Evolutionary conservation across 2,797 vertebrate species (phyloP).

Genomic region (Urosaurus nigricauda): DNA sequence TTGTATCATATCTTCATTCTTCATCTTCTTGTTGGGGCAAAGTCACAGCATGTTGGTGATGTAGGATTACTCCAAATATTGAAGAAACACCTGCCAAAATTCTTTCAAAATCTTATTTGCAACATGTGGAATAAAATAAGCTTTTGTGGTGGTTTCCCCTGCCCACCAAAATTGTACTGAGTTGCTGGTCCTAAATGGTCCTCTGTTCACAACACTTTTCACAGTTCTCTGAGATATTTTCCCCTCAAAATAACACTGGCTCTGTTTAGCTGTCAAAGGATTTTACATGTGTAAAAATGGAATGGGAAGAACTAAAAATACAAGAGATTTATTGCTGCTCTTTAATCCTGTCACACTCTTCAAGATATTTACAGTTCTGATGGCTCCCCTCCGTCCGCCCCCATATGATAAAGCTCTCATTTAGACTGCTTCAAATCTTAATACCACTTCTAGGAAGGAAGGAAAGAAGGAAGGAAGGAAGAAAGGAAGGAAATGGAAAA

Average conservation of each 20-base stretch:
- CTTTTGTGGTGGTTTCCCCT: neutral
- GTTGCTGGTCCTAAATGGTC: neutral
- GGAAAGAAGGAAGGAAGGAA: slow-evolving; percentile 1
- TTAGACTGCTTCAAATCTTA: slow-evolving; percentile 24
- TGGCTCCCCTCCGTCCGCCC: neutral
- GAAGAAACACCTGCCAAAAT: neutral
- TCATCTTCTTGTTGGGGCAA: neutral
- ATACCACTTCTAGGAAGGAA: slow-evolving; percentile 23
- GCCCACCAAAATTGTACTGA: neutral
- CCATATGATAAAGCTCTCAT: slow-evolving; percentile 9
- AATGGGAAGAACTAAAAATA: slow-evolving; percentile 43
- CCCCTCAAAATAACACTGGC: neutral
- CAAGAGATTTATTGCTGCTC: slow-evolving; percentile 37
- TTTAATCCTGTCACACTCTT: slow-evolving; percentile 35
- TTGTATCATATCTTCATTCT: neutral
- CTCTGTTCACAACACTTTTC: neutral
- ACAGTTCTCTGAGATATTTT: neutral
- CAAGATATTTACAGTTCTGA: slow-evolving; percentile 30
- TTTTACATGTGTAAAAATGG: slow-evolving; percentile 20
- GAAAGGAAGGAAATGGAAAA: slow-evolving; percentile 32
- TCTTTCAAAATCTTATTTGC: neutral
- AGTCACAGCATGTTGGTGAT: neutral
- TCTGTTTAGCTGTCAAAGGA: slow-evolving; percentile 5
- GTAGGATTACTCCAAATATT: neutral
- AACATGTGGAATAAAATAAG: neutral